Conservation (phyloP, 2,113 vertebrate genomes). For the Anoplopoma fimbria region DNA sequence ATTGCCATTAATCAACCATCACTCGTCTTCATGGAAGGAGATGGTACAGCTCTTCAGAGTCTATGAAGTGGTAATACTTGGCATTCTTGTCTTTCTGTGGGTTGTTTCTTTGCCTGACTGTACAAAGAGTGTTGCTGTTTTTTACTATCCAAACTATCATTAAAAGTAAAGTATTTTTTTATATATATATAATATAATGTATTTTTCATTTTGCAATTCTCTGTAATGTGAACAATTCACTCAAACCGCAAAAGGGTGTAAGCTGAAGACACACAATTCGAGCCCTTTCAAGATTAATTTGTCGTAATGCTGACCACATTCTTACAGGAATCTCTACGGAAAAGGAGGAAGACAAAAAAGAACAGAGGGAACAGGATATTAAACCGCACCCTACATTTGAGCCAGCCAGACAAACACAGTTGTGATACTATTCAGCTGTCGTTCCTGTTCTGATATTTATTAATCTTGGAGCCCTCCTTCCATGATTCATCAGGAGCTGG, state of each 20-base stretch:
- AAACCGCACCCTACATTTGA: constrained; percentile 78
- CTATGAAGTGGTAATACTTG: neutral
- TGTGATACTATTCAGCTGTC: constrained; percentile 41
- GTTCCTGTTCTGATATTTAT: constrained; percentile 23
- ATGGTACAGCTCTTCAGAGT: neutral
- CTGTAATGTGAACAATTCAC: neutral
- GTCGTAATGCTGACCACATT: constrained; percentile 38
- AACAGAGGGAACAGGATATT: constrained; percentile 74
- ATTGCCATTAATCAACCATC: constrained; percentile 8
- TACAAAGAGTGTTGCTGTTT: neutral
- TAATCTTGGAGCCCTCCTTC: constrained; percentile 25
- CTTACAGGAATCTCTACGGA: constrained; percentile 35
- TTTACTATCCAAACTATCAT: neutral
- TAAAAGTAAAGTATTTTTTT: neutral
- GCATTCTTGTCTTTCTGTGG: neutral
- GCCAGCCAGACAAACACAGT: constrained; percentile 56
- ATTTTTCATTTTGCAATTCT: neutral
- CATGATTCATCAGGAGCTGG: constrained; percentile 7
- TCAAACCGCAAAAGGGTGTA: neutral
- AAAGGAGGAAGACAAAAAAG: constrained; percentile 41
- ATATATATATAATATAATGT: neutral
- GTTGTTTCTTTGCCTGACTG: neutral
- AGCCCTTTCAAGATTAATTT: neutral
- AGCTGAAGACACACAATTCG: neutral
- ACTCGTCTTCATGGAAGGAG: neutral